A percentile compares a stretch with the other conserved stretches of the same genome.
These are phyloP conservation scores for Pao palembangensis DNA, from an alignment of 2,113 vertebrate species.

Conservation along the genomic window DNA sequence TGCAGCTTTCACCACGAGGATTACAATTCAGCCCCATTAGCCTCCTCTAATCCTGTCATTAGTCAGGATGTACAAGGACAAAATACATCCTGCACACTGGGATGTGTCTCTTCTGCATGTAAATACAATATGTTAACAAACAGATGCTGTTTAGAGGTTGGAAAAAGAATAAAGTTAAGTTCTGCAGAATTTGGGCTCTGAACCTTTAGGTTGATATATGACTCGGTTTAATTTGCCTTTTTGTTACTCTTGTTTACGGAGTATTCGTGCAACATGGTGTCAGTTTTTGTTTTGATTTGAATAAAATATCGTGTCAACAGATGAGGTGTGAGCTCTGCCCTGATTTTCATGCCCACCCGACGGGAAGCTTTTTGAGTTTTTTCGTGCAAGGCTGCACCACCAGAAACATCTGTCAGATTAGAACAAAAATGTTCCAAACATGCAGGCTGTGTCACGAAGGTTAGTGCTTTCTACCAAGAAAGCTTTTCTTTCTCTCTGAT, in stretches of 20 bases:
- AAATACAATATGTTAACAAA: slow-evolving; percentile 37
- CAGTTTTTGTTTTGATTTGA: neutral
- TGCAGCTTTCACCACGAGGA: slow-evolving; percentile 39
- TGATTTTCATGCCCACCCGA: too few species aligned
- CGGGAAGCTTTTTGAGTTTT: too few species aligned
- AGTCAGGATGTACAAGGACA: slow-evolving; percentile 51
- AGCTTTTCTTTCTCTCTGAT: neutral
- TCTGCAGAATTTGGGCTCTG: neutral
- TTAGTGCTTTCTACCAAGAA: neutral
- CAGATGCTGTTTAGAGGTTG: neutral
- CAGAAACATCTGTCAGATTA: neutral
- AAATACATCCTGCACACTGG: slow-evolving; percentile 17
- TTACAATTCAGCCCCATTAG: slow-evolving; percentile 53
- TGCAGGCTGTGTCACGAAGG: neutral
- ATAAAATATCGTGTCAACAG: neutral
- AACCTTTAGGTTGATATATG: too few species aligned
- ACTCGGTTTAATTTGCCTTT: neutral
- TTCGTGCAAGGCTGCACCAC: neutral
- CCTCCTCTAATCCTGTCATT: slow-evolving; percentile 57
- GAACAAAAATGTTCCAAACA: neutral
- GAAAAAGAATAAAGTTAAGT: neutral
- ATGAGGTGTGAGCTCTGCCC: neutral
- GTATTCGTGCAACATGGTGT: too few species aligned
- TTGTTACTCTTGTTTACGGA: neutral
- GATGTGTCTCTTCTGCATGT: slow-evolving; percentile 30